Conservation (phyloP, 2,113 vertebrate species). For the Plectropomus leopardus region DNA sequence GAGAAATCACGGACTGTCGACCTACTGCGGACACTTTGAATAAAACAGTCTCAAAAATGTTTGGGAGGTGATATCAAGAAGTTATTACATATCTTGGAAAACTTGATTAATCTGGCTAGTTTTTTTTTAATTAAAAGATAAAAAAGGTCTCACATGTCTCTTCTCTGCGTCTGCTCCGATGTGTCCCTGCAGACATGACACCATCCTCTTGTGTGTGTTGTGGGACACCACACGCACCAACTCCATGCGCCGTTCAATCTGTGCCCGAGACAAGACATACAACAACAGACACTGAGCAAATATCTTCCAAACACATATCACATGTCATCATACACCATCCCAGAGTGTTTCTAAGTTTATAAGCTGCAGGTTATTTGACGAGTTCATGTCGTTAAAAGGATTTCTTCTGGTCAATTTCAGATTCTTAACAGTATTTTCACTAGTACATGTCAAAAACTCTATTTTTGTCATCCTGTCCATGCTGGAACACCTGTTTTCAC, state of each 20-base stretch:
- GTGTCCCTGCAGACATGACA: conserved; percentile 94
- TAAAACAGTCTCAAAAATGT: neutral
- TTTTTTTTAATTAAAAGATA: too few species aligned
- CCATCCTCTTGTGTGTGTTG: conserved; percentile 93
- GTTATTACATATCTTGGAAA: neutral
- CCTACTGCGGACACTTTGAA: conserved; percentile 23
- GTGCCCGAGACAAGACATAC: conserved; percentile 12
- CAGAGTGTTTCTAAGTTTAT: too few species aligned
- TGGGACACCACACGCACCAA: conserved; percentile 93
- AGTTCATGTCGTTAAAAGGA: too few species aligned
- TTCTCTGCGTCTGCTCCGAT: conserved; percentile 93
- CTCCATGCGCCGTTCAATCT: conserved; percentile 97
- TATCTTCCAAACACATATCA: too few species aligned
- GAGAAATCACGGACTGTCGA: conserved; percentile 59
- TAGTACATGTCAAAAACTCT: too few species aligned
- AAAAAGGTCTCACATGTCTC: conserved; percentile 91
- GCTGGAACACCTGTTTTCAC: too few species aligned
- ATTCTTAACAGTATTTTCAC: too few species aligned
- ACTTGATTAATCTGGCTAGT: neutral
- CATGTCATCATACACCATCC: too few species aligned
- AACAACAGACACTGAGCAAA: neutral
- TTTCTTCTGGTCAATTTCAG: too few species aligned
- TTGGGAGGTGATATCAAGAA: neutral
- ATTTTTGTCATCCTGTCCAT: too few species aligned
- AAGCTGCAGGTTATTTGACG: too few species aligned